Conservation (phyloP, 2,113 vertebrate genomes). For the Cheirogaleus medius region DNA sequence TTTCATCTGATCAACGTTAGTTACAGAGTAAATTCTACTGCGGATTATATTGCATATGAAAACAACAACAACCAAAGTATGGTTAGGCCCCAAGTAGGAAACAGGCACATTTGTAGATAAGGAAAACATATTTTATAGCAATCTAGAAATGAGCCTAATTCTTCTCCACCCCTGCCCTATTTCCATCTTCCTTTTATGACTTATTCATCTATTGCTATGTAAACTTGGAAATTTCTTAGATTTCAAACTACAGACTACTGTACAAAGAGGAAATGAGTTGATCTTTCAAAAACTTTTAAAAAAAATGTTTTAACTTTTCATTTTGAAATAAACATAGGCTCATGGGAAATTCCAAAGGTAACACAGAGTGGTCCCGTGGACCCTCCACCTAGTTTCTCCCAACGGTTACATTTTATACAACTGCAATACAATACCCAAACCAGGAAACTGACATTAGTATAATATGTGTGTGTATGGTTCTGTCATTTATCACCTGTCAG, state of each 20-base stretch:
- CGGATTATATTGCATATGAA: neutral
- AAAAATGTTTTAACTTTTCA: neutral
- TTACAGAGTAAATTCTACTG: constrained; percentile 12
- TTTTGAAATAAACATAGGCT: neutral
- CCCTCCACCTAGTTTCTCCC: neutral
- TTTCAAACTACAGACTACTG: neutral
- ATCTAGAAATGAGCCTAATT: neutral
- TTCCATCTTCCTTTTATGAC: neutral
- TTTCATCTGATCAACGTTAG: constrained; percentile 27
- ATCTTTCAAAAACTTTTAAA: neutral
- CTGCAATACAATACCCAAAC: neutral
- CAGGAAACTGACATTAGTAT: neutral
- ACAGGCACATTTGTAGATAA: neutral
- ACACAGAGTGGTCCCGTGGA: neutral
- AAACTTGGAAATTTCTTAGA: neutral
- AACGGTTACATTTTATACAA: neutral
- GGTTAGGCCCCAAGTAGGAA: too few relatives aligned
- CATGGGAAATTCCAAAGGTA: neutral
- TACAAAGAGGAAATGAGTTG: neutral
- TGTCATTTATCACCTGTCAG: too few relatives aligned
- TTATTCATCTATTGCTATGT: neutral
- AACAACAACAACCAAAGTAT: neutral
- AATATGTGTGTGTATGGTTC: neutral
- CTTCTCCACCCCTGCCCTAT: neutral
- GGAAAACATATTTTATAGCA: neutral